Base-by-base conservation (phyloP, 2,113 vertebrate genomes). In the Helogale parvula region DNA sequence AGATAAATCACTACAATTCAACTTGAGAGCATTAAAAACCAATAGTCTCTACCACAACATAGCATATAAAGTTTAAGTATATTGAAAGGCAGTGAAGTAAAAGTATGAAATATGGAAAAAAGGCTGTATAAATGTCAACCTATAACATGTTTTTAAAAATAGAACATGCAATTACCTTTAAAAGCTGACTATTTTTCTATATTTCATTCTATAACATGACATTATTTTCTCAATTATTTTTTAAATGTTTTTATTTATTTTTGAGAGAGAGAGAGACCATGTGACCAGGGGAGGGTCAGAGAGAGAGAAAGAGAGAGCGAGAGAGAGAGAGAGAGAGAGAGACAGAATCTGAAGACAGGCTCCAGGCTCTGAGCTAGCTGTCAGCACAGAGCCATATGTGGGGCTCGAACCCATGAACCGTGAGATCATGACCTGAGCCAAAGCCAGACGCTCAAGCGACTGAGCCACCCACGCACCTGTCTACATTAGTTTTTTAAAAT, bases 1-100 rank as follows among this genome's bases (percentile, higher is more conserved):
- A 54, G 79, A 80, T 85, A 92, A 97, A 87, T 94, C 38, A 84
- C 92, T 66, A 83, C 33, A 87, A 90, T 68, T 81, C 90, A 96
- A 93, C 50, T 38, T 97, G 72, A 96, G 17, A 98, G 35, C 31
- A 96, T 96, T 84, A 85, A 95, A 96, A 96, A 72, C 0, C 27
- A 94, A 50, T 57, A 54, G 47, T 76, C 4, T 77, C 45, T 74
- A 72, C 45, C 72, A 92, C 41, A 90, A 54, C 17, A 80, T 19
- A 82, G 29, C 12, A 68, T 29, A 90, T 54, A 54, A 87, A 63
- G 15, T 57, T 25, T 38, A 96, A 79, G 13, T n/a, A 69, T 41
- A 77, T 60, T 60, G 25, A 12, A 84, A 71, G 69, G 17, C 29
- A 68, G 9, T 66, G 23, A 93, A 21, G 3, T 69, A 65, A 93